Base-by-base conservation (phyloP, 1,140 invertebrate genomes). In the Pteromalus puparum region DNA sequence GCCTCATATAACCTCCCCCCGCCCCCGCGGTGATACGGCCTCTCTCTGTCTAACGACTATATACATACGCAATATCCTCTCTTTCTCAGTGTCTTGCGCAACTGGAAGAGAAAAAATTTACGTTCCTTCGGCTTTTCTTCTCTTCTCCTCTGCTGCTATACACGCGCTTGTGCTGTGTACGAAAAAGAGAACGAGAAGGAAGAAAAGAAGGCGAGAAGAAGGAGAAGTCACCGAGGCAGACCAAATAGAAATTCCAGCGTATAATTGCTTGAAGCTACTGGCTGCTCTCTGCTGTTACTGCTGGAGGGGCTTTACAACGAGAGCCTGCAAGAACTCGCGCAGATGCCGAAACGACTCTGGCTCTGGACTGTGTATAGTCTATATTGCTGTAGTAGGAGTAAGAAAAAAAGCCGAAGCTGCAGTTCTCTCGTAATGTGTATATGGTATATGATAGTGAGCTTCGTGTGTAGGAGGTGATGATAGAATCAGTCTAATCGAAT, bases 231-330 rank as follows among this genome's bases (percentile, higher is more conserved):
- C 42, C 30, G 77, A 80, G 53, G 68, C 68, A 80, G 77, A 80
- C 83, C 83, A 84, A 84, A 84, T 84, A 81, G 83, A 81, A 85
- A 85, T 85, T 85, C 83, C 83, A 85, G 61, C 38, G 77, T 68
- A 81, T 85, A 85, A 85, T 85, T 85, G 83, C 83, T 75, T 76
- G 13, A n/a, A n/a, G 76, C 46, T 28, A 61, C 70, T 46, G 21
- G 77, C 48, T 85, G 83, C 83, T n/a, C n/a, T n/a, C n/a, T 68
- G 48, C 9, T 28, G 21, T 21, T n/a, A 28, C 46, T 9, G 48
- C 24, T 38, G 13, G 72, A 46, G 77, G 72, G 42, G 21, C 38
- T 81, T 75, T 76, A 46, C 75, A 85, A 85, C 76, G 28, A 76
- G 78, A 81, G 78, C 53, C n/a, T n/a, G n/a, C 77, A 48, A 79